Base-by-base conservation (phyloP, 2,888 invertebrate species). In the Chirona hameri region DNA sequence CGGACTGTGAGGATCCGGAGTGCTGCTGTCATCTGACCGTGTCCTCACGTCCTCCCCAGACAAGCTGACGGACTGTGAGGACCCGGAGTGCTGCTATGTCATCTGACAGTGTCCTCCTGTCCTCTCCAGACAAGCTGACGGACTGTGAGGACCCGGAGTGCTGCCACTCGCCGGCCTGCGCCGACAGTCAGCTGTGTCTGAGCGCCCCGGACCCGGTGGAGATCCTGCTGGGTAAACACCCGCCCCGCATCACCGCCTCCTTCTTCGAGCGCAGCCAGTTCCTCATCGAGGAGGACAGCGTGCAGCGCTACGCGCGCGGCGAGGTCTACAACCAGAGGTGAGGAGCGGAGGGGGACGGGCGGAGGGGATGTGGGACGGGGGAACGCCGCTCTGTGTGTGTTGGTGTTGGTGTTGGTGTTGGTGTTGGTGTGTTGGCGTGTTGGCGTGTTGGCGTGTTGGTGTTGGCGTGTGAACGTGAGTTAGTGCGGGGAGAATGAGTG, bases 91-190 rank as follows among this genome's bases (percentile, higher is more conserved):
- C 39, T 39, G 39, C 39, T 39, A 39, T 39, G 39, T 39, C 39
- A 39, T 39, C 39, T 39, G 39, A 39, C 39, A 2, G 39, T 39
- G 39, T 39, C 39, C 39, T 39, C 39, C 39, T 39, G 39, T 39
- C 39, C 39, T 39, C 80, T 87, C 69, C 89, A 99, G 99, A 99
- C 91, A 98, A 98, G 83, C 91, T 99, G 84, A 92, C 94, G 83
- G 99, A 99, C 89, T 99, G 99, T 88, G 95, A 97, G 88, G 99
- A 99, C 90, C 98, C 98, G 0, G 99, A 99, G 89, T 99, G 99
- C 88, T 99, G 99, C 88, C 91, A 92, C 84, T 93, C 92, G 88
- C 91, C 92, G 83, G 91, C 92, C 29, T 97, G 97, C 87, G 93
- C 93, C 86, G 93, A 92, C 85, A 95, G 95, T 86, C 94, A 96